phyloP scores from a whole-genome alignment of 2,797 vertebrate genomes.

The Pristis pectinata region DNA sequence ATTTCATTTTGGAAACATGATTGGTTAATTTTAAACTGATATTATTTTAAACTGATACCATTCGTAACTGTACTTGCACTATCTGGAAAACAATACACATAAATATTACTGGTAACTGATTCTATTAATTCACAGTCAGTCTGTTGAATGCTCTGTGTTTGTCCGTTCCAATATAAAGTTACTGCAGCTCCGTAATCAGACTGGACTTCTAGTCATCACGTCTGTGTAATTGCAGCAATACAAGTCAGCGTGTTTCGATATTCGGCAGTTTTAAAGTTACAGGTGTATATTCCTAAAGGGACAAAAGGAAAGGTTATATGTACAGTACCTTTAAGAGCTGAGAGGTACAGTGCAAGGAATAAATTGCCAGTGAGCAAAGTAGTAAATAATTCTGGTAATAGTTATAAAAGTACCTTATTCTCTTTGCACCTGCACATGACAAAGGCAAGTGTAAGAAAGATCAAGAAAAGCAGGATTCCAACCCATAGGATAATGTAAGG shows the following conservation, averaged over 20 bases:
- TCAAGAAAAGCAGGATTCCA: conserved; percentile 4
- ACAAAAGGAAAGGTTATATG: not conserved
- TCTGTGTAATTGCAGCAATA: not conserved
- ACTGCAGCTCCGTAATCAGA: not conserved
- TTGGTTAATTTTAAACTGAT: not conserved
- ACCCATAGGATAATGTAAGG: not conserved
- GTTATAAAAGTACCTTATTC: not conserved
- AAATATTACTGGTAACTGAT: not conserved
- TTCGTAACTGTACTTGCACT: not conserved
- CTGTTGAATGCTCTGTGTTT: not conserved
- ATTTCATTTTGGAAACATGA: not conserved
- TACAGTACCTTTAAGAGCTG: not conserved
- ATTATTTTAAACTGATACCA: not conserved
- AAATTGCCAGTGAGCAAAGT: not conserved
- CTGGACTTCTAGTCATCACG: not conserved
- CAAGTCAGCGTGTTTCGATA: not conserved
- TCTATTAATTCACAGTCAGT: not conserved
- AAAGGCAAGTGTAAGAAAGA: not conserved
- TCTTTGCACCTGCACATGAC: not conserved
- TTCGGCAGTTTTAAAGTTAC: not conserved
- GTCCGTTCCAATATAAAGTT: not conserved
- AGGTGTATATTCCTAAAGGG: not conserved
- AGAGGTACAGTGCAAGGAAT: not conserved
- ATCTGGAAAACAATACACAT: not conserved
- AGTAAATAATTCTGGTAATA: not conserved